Base-by-base conservation (phyloP, 2,888 invertebrate species). In the Phlogophora meticulosa region DNA sequence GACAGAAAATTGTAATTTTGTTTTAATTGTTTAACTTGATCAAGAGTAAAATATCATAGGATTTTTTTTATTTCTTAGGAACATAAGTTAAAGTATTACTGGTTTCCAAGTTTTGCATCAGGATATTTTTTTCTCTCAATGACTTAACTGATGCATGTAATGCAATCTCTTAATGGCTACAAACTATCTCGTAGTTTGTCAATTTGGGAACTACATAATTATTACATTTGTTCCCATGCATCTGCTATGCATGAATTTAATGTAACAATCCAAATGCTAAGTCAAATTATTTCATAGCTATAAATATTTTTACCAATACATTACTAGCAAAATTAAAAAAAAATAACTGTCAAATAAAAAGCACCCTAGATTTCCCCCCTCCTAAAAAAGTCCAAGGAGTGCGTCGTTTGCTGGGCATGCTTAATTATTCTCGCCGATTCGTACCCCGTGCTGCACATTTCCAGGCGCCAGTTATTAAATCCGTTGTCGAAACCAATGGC, bases 311-410 rank as follows among this genome's bases (percentile, higher is more conserved):
- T 95, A 95, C 94, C 94, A 94, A 93, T 95, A 94, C 94, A 92
- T 94, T 92, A 93, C 91, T 93, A 94, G 94, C 94, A 93, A 94
- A 92, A 93, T 93, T 94, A 93, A 94, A 94, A 94, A 95, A 95
- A 94, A 93, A 94, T 93, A 90, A 93, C 93, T 93, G 89, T 92
- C 91, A 83, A n/a, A n/a, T n/a, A n/a, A n/a, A n/a, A n/a, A n/a
- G n/a, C n/a, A n/a, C n/a, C n/a, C n/a, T n/a, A n/a, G n/a, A n/a
- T n/a, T n/a, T n/a, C n/a, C n/a, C n/a, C n/a, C n/a, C n/a, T n/a
- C n/a, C n/a, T n/a, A n/a, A n/a, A n/a, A n/a, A n/a, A n/a, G n/a
- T n/a, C n/a, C n/a, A n/a, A n/a, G n/a, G n/a, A n/a, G n/a, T n/a
- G n/a, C n/a, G n/a, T n/a, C n/a, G n/a, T n/a, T n/a, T n/a, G n/a